A percentile compares a stretch with the other conserved stretches of the same genome.
phyloP scores from a whole-genome alignment of 1,140 invertebrate genomes.

The Lutraria rhynchaena region DNA sequence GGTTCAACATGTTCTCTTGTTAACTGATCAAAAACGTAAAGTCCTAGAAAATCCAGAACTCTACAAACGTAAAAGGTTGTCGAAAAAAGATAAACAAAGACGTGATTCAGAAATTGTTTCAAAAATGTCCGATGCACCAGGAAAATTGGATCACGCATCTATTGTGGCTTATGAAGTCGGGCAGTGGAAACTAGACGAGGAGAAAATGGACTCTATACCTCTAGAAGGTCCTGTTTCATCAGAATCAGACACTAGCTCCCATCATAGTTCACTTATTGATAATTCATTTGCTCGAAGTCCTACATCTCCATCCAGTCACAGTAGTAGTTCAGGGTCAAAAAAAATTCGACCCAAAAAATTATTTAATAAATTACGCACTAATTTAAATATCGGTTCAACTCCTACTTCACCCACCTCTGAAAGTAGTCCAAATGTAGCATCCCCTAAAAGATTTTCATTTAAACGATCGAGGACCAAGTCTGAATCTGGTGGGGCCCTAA shows the following conservation, averaged over 20 bases:
- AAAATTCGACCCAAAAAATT: conserved; percentile 64
- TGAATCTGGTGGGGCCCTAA: conserved; percentile 41
- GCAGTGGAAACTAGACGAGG: conserved; percentile 67
- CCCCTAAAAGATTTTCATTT: conserved; percentile 65
- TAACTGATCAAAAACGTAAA: conserved; percentile 81
- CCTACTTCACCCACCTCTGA: conserved; percentile 56
- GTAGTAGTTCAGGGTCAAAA: conserved; percentile 23
- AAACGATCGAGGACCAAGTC: conserved; percentile 64
- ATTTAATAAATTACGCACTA: conserved; percentile 58
- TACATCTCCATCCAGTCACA: conserved; percentile 22
- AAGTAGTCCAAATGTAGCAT: conserved; percentile 43
- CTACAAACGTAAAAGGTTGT: conserved; percentile 76
- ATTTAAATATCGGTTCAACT: conserved; percentile 49
- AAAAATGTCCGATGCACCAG: conserved; percentile 87
- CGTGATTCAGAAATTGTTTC: conserved; percentile 80
- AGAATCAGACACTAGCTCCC: conserved; percentile 14
- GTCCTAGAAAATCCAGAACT: conserved; percentile 80
- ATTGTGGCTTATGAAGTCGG: conserved; percentile 91
- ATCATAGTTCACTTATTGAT: conserved; percentile 28
- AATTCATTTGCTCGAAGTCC: background rate
- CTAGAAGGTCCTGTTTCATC: conserved; percentile 39
- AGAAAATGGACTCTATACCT: conserved; percentile 67
- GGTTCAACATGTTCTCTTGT: conserved; percentile 80
- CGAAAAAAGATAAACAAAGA: conserved; percentile 74
- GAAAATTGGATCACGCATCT: conserved; percentile 96